Evolutionary conservation across 1,140 invertebrate species (phyloP).

Genomic region (Drosophila guanche): DNA sequence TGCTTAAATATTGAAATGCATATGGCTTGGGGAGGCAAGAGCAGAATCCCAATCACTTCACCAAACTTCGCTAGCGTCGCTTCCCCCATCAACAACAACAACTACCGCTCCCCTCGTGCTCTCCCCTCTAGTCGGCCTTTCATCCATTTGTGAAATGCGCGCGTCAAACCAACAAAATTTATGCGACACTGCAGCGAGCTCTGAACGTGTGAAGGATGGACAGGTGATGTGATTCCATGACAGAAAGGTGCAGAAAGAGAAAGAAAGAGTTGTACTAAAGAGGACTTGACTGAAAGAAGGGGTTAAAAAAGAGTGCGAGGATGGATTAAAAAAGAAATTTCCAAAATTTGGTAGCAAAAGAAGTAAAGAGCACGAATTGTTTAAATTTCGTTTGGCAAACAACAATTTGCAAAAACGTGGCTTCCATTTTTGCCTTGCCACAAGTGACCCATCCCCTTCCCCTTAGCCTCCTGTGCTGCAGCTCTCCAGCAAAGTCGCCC

Average conservation of each 20-base stretch:
- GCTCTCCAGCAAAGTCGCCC: constrained; percentile 22
- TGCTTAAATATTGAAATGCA: constrained; percentile 39
- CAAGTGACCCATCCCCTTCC: constrained; percentile 14
- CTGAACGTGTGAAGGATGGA: constrained; percentile 16
- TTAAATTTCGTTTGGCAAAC: constrained; percentile 71
- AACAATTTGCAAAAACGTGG: constrained; percentile 64
- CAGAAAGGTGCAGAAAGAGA: constrained; percentile 2
- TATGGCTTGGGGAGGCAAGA: constrained; percentile 5
- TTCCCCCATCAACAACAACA: no score
- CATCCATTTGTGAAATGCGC: constrained; percentile 23
- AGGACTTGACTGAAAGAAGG: no score
- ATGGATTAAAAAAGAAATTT: no score
- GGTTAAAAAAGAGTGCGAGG: constrained; percentile 1
- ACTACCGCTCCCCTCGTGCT: not conserved
- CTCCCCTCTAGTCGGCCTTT: no score
- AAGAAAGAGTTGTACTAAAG: not conserved
- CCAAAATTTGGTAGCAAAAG: constrained; percentile 11
- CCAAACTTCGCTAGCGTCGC: no score
- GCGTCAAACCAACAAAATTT: constrained; percentile 60
- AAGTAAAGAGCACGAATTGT: constrained; percentile 57
- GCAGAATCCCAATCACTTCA: not conserved
- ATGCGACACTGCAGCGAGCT: constrained; percentile 62
- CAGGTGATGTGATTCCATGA: no score
- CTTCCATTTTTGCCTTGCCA: constrained; percentile 59
- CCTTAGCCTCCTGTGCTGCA: not conserved